Evolutionary conservation across 2,797 vertebrate genomes (phyloP).

Genomic region (Leptatherina wallacei): DNA sequence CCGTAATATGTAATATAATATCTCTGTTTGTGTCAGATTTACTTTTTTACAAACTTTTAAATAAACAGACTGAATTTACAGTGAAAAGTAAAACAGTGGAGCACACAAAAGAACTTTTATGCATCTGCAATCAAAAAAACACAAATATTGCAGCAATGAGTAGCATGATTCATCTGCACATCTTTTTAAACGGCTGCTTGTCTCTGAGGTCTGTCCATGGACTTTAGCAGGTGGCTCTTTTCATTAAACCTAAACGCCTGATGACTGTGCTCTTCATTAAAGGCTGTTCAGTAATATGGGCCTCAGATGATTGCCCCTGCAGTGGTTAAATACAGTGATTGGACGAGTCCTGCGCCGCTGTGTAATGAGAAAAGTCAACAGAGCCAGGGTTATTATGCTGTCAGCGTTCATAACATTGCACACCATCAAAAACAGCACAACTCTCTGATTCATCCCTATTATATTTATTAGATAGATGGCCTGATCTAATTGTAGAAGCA

Average conservation of each 20-base stretch:
- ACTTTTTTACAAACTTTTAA: too few relatives aligned
- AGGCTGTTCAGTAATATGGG: constrained; percentile 75
- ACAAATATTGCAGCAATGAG: constrained; percentile 27
- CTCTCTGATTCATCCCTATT: constrained; percentile 82
- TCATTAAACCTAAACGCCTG: constrained; percentile 84
- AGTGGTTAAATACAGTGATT: constrained; percentile 77
- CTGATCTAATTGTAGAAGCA: constrained; percentile 71
- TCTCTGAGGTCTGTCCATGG: constrained; percentile 58
- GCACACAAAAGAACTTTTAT: too few relatives aligned
- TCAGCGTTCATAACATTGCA: constrained; percentile 83
- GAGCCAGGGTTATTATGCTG: constrained; percentile 80
- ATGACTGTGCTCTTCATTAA: constrained; percentile 83
- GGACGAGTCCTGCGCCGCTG: constrained; percentile 54
- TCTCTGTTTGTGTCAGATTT: too few relatives aligned
- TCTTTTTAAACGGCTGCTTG: constrained; percentile 55
- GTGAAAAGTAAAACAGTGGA: not conserved
- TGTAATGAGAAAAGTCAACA: constrained; percentile 80
- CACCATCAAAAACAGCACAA: constrained; percentile 79
- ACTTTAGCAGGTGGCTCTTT: constrained; percentile 77
- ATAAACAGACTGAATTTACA: too few relatives aligned
- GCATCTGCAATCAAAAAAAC: constrained; percentile 24
- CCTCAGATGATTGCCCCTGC: constrained; percentile 74
- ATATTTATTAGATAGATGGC: constrained; percentile 83
- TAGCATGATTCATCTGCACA: constrained; percentile 54
- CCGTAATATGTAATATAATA: too few relatives aligned